Conservation (phyloP, 2,888 invertebrate species). For the Coelogynopora nodosa region DNA sequence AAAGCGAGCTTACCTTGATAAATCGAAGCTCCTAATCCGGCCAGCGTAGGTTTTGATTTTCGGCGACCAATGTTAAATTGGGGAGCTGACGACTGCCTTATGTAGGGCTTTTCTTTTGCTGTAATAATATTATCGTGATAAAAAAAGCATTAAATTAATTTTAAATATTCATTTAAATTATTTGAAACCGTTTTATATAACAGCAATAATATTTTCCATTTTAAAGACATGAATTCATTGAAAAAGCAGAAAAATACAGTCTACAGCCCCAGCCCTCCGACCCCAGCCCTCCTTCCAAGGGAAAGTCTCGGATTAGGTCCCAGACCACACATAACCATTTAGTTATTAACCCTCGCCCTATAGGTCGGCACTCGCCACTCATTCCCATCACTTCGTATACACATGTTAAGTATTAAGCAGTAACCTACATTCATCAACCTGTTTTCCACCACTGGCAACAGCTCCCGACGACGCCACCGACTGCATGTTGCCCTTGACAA, state of each 20-base stretch:
- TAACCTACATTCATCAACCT: background rate
- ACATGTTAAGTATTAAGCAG: no score
- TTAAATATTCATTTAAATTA: no score
- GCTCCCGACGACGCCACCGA: background rate
- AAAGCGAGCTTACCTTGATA: constrained; percentile 56
- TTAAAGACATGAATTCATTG: background rate
- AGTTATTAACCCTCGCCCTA: no score
- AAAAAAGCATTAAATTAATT: background rate
- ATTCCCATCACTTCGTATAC: no score
- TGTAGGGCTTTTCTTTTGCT: constrained; percentile 71
- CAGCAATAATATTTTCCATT: background rate
- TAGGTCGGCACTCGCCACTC: no score
- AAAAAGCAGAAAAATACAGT: background rate
- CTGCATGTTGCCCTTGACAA: constrained; percentile 45
- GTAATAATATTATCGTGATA: background rate
- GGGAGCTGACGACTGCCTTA: constrained; percentile 87
- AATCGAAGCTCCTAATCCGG: constrained; percentile 60
- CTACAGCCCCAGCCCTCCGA: no score
- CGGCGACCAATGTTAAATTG: constrained; percentile 76
- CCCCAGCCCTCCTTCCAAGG: no score
- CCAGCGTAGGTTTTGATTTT: constrained; percentile 55
- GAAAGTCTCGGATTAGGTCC: no score
- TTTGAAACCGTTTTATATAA: no score
- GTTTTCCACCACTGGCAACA: background rate
- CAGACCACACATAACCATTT: no score